Evolutionary conservation across 2,113 vertebrate species (phyloP).

Genomic region (Mionectes macconnelli): DNA sequence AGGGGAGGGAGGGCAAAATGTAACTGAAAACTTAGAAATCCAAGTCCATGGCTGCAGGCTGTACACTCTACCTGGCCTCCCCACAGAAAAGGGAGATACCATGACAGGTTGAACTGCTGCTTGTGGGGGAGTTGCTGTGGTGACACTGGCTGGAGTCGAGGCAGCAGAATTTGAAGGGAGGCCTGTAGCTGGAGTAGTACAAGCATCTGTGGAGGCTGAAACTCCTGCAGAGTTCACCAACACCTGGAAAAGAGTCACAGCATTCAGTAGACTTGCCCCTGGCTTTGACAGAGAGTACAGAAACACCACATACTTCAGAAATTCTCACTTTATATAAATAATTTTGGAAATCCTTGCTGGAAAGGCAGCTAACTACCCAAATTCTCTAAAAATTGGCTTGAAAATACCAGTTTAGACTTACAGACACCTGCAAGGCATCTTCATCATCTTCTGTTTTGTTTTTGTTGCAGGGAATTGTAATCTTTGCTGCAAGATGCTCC

Average conservation of each 20-base stretch:
- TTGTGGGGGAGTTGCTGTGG: slow-evolving; percentile 72
- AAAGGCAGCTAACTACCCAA: neutral
- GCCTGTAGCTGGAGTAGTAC: slow-evolving; percentile 69
- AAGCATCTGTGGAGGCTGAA: slow-evolving; percentile 76
- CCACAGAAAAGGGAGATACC: slow-evolving; percentile 66
- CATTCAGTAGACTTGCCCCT: neutral
- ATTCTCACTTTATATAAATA: neutral
- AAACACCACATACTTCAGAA: neutral
- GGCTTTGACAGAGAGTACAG: neutral
- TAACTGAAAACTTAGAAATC: neutral
- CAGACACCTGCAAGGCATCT: neutral
- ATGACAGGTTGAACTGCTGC: slow-evolving; percentile 70
- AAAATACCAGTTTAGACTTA: neutral
- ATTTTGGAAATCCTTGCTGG: neutral
- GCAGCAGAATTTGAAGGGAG: slow-evolving; percentile 78
- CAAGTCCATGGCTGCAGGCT: neutral
- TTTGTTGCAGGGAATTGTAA: neutral
- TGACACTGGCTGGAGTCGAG: slow-evolving; percentile 64
- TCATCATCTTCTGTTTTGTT: neutral
- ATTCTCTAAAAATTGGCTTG: neutral
- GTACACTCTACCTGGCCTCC: slow-evolving; percentile 75
- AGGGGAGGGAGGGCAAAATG: neutral
- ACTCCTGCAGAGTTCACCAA: slow-evolving; percentile 80
- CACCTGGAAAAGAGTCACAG: slow-evolving; percentile 69
- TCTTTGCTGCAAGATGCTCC: neutral